These are phyloP conservation scores for Atherinomorus stipes DNA, from an alignment of 2,113 vertebrate species.

Conservation along the genomic window DNA sequence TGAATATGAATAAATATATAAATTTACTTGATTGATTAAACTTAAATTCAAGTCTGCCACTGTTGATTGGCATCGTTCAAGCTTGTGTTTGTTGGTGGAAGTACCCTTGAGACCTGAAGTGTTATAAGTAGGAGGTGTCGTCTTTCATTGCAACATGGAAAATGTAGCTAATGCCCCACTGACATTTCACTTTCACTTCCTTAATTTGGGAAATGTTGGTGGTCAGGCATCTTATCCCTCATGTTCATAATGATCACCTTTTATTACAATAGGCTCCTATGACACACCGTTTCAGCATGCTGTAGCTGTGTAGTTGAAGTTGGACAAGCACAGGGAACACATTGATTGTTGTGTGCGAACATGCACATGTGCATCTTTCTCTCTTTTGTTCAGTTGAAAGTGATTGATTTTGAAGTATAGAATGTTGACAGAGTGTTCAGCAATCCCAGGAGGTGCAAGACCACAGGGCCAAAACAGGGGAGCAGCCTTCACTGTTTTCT, in stretches of 20 bases:
- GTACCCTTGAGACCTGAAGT: too few relatives aligned
- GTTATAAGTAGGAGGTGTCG: too few relatives aligned
- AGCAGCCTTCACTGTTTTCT: slow-evolving; percentile 58
- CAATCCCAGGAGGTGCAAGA: slow-evolving; percentile 74
- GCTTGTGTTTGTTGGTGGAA: too few relatives aligned
- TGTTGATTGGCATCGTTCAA: too few relatives aligned
- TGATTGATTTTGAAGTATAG: slow-evolving; percentile 80
- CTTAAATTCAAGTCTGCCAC: too few relatives aligned
- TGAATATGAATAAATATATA: too few relatives aligned
- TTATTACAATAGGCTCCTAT: slow-evolving; percentile 5
- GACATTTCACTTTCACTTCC: not conserved
- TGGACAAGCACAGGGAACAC: slow-evolving; percentile 36
- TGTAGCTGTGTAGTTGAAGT: slow-evolving; percentile 20
- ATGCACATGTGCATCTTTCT: slow-evolving; percentile 40
- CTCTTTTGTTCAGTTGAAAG: slow-evolving; percentile 59
- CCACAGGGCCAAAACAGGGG: slow-evolving; percentile 67
- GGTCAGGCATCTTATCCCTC: slow-evolving; percentile 4
- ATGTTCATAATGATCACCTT: slow-evolving; percentile 17
- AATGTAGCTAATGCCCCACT: not conserved
- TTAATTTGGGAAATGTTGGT: slow-evolving; percentile 5
- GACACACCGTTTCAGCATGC: slow-evolving; percentile 27
- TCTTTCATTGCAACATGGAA: not conserved
- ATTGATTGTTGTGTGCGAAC: slow-evolving; percentile 13
- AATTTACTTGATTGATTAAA: too few relatives aligned
- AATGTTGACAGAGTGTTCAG: slow-evolving; percentile 74